phyloP scores from a whole-genome alignment of 2,113 vertebrate species.

The Oceanites oceanicus region DNA sequence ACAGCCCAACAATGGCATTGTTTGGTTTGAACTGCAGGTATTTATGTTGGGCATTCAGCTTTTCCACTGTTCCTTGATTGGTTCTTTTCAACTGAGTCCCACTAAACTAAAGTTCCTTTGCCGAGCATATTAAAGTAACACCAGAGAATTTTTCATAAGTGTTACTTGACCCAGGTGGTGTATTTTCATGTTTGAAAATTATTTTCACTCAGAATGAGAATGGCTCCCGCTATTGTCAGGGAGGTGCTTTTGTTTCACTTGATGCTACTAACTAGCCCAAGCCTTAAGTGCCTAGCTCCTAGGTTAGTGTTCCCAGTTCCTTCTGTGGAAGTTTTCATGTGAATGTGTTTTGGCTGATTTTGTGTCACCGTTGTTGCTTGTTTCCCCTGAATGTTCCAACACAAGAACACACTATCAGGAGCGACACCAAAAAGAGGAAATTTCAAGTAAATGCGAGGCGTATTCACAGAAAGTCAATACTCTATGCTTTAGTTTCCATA shows the following conservation, averaged over 20 bases:
- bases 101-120: constrained; percentile 32
- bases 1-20: constrained; percentile 25
- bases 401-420: neutral
- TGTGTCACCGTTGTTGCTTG: neutral
- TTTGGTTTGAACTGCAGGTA: constrained; percentile 10
- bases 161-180: constrained; percentile 47
- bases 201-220: constrained; percentile 15
- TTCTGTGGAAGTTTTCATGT: neutral
- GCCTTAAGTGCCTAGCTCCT: neutral
- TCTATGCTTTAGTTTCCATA: neutral
- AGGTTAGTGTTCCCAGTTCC: no score
- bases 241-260: constrained; percentile 24
- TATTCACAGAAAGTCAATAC: neutral
- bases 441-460: neutral
- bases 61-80: constrained; percentile 5
- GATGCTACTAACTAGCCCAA: neutral
- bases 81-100: constrained; percentile 29
- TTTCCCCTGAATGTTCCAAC: neutral
- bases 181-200: neutral
- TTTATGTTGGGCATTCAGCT: constrained; percentile 25
- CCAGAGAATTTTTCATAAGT: constrained; percentile 25
- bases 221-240: neutral
- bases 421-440: neutral
- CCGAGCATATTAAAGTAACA: neutral
- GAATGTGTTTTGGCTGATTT: neutral